Evolutionary conservation across 2,113 vertebrate genomes (phyloP), one percentile per base, ranked within the genome.

Genomic region (Halichoeres trimaculatus): DNA sequence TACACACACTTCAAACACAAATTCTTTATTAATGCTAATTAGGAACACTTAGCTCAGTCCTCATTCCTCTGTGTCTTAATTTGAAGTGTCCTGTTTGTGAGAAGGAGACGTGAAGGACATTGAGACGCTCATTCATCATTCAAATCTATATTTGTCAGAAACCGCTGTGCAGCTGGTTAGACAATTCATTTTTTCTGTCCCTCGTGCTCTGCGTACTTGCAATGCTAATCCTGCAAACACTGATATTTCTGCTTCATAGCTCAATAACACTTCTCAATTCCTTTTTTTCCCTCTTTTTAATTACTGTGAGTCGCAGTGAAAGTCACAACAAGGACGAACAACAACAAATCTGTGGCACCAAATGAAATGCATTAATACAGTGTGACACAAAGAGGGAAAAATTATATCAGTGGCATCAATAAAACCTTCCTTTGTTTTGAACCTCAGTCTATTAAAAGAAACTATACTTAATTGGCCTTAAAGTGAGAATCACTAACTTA

Each of bases 211-310:
- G 13, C 40, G 52, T 36, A 45, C 36, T 78, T 55, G 26, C 62
- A 73, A 72, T 76, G 57, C 53, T 66, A 82, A 74, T 81, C 77
- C 65, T 63, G 40, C 60, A 62, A 83, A 83, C 26, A 58, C 17
- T 76, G 55, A 67, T 87, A 77, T 80, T 81, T 80, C 77, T 81
- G 82, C 86, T 80, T 78, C 80, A 74, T 38, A 48, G 88, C 81
- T 77, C 59, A 66, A 58, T 26, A 63, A 65, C 47, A 63, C 52
- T 58, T 53, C 53, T 63, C 20, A 47, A 36, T 40, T 6, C 8
- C 35, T 70, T 57, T 24, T 5, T 5, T n/a, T 10, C 17, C 20
- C 13, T 67, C 11, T 50, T 20, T 13, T 57, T 73, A 81, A 85
- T 85, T 67, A 83, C 17, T 38, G 20, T 9, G 50, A 80, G 52